These are phyloP conservation scores for Trichonephila clavipes DNA, from an alignment of 1,140 invertebrate species.

Conservation along the genomic window DNA sequence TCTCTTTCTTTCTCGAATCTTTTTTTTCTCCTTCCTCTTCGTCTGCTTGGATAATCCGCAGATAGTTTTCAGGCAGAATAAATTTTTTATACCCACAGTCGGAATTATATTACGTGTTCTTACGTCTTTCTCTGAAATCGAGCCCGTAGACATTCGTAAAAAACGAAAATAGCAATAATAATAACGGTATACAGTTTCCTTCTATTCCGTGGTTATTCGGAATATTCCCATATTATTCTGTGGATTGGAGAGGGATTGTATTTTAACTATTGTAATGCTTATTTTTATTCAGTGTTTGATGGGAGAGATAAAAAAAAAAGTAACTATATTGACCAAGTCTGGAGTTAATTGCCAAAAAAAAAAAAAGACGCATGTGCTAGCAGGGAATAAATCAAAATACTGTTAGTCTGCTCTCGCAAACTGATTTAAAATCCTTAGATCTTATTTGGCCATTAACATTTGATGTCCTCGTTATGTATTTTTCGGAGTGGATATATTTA, in stretches of 20 bases:
- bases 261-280: not conserved
- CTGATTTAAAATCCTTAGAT: too few relatives aligned
- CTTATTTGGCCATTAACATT: too few relatives aligned
- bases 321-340: not conserved
- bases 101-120: conserved; percentile 3
- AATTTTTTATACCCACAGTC: not conserved
- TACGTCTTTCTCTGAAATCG: not conserved
- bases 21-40: not conserved
- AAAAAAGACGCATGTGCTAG: not conserved
- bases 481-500: too few relatives aligned
- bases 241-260: too few relatives aligned
- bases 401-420: too few relatives aligned
- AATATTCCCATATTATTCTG: not conserved
- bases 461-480: too few relatives aligned
- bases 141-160: not conserved
- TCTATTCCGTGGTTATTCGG: not conserved
- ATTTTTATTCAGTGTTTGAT: not conserved
- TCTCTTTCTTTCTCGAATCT: not conserved
- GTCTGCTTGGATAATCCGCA: conserved; percentile 7
- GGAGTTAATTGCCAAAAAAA: not conserved
- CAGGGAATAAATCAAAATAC: too few relatives aligned
- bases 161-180: not conserved
- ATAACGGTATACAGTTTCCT: not conserved
- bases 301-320: not conserved
- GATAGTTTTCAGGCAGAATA: conserved; percentile 7